These are phyloP conservation scores for Geotrypetes seraphini DNA, from an alignment of 2,797 vertebrate genomes.

Conservation along the genomic window DNA sequence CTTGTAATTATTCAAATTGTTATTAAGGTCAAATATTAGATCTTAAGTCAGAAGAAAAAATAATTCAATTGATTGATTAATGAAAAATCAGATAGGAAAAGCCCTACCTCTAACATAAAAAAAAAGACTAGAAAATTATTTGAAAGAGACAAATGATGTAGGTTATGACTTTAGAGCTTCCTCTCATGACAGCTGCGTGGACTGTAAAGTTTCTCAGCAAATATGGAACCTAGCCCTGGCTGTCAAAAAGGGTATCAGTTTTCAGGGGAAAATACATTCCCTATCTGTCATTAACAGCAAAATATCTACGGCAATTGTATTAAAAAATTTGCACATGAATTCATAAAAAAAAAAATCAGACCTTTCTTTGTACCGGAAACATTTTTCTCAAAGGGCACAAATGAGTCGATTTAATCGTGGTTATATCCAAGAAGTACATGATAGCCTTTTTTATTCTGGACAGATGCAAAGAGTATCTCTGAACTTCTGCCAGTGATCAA, in stretches of 20 bases:
- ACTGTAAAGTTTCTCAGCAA: conserved; percentile 45
- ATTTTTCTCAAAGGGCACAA: not conserved
- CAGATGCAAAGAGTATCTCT: conserved; percentile 82
- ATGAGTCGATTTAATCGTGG: no score
- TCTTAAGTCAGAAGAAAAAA: no score
- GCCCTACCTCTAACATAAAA: no score
- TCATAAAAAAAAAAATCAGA: no score
- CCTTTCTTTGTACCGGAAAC: no score
- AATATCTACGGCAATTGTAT: not conserved
- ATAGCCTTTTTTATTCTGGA: conserved; percentile 78
- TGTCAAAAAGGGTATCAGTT: conserved; percentile 55
- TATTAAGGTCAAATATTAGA: no score
- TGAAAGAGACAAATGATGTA: conserved; percentile 43
- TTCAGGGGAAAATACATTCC: conserved; percentile 58
- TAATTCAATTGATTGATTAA: no score
- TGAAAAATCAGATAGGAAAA: no score
- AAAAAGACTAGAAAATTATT: no score
- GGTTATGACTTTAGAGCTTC: conserved; percentile 31
- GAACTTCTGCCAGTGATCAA: conserved; percentile 90
- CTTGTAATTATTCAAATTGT: conserved; percentile 51
- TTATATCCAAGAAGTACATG: conserved; percentile 23
- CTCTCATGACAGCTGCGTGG: conserved; percentile 54
- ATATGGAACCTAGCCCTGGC: conserved; percentile 47
- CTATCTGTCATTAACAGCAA: conserved; percentile 54
- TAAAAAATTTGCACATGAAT: conserved; percentile 19